These are phyloP conservation scores for Oncopodura yosiiana DNA, from an alignment of 1,140 invertebrate genomes.

Conservation along the genomic window DNA sequence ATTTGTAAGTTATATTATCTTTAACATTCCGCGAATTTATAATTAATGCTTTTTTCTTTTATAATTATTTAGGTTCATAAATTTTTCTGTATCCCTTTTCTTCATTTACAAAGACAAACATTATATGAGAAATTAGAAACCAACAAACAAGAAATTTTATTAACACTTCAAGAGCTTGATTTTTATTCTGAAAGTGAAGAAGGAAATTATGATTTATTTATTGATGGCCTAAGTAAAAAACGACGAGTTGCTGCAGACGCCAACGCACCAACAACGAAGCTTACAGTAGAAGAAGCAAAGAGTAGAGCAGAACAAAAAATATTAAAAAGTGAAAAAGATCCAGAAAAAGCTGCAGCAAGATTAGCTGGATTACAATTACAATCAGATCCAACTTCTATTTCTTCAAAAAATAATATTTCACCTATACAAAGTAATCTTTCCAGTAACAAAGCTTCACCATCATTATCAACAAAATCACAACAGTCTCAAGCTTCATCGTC, in stretches of 20 bases:
- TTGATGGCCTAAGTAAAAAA: constrained; percentile 61
- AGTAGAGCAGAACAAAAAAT: constrained; percentile 25
- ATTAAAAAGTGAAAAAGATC: constrained; percentile 19
- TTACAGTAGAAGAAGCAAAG: constrained; percentile 25
- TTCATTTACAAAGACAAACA: constrained; percentile 80
- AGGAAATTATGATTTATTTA: constrained; percentile 75
- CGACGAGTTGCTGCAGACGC: constrained; percentile 59
- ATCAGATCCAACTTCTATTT: constrained; percentile 1
- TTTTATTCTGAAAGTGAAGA: constrained; percentile 74
- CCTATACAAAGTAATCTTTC: not conserved
- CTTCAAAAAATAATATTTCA: too few relatives aligned
- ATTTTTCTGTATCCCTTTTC: constrained; percentile 92
- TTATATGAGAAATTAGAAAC: constrained; percentile 76
- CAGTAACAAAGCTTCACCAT: not conserved
- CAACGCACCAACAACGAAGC: constrained; percentile 33
- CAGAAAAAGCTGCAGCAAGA: constrained; percentile 13
- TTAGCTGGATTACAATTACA: constrained; percentile 20
- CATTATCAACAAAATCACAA: constrained; percentile 36
- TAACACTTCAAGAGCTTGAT: constrained; percentile 75
- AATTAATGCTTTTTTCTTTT: too few relatives aligned
- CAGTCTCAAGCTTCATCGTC: not conserved
- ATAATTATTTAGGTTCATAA: too few relatives aligned
- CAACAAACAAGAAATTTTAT: constrained; percentile 70
- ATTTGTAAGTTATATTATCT: too few relatives aligned
- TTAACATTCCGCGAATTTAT: too few relatives aligned